These are phyloP conservation scores for Drosophila demipolita DNA, from an alignment of 2,888 invertebrate genomes.

Conservation along the genomic window DNA sequence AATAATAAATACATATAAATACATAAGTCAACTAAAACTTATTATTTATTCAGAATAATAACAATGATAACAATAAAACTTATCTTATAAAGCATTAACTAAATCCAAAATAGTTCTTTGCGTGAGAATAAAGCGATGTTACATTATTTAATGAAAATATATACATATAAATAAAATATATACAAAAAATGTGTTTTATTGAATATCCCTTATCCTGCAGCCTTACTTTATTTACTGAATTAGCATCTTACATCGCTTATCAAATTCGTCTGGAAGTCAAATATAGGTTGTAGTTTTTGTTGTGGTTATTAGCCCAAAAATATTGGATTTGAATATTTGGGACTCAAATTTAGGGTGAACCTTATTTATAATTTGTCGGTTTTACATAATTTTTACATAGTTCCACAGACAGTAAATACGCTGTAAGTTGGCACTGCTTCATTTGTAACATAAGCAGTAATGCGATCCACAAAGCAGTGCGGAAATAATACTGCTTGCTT, in stretches of 20 bases:
- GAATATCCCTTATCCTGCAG: too few species aligned
- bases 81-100: conserved; percentile 72
- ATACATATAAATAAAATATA: conserved; percentile 79
- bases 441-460: too few species aligned
- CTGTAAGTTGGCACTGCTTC: not conserved
- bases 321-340: not conserved
- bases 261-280: not conserved
- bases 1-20: conserved; percentile 60
- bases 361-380: not conserved
- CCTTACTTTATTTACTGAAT: not conserved
- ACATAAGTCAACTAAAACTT: conserved; percentile 70
- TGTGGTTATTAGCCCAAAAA: not conserved
- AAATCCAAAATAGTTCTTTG: conserved; percentile 85
- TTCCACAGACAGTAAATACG: not conserved
- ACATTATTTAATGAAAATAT: conserved; percentile 85
- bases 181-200: conserved; percentile 34
- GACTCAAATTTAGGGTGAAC: not conserved
- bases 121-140: conserved; percentile 85
- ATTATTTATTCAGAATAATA: conserved; percentile 77
- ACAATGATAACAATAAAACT: conserved; percentile 72
- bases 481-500: not conserved
- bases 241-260: not conserved
- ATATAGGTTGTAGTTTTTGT: not conserved
- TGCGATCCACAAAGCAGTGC: conserved; percentile 1
- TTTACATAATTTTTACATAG: too few species aligned